These are phyloP conservation scores for Genyomyrus donnyi DNA, from an alignment of 2,113 vertebrate species.

Conservation along the genomic window DNA sequence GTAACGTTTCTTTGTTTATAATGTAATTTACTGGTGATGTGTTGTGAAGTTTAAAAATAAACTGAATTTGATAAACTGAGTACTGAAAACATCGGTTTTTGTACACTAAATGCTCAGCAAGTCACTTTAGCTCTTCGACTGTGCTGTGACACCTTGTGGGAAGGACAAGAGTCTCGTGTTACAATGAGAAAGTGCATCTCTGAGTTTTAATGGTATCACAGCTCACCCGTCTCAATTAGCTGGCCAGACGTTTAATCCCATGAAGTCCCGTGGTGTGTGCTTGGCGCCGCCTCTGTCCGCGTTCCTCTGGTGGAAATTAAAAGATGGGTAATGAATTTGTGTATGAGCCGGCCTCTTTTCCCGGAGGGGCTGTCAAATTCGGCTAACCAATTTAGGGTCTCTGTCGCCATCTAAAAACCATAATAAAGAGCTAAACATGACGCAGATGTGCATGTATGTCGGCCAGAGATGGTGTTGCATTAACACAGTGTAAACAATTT, in stretches of 20 bases:
- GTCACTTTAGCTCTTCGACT: background rate
- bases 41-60: background rate
- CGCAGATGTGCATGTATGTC: background rate
- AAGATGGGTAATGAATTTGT: conserved; percentile 37
- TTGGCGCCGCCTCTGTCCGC: background rate
- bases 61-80: background rate
- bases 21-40: background rate
- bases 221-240: conserved; percentile 31
- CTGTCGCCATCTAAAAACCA: conserved; percentile 33
- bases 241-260: conserved; percentile 24
- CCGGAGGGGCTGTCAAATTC: conserved; percentile 34
- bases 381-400: conserved; percentile 32
- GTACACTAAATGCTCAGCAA: background rate
- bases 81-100: background rate
- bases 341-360: conserved; percentile 26
- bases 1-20: background rate
- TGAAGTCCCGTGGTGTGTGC: background rate
- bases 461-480: background rate
- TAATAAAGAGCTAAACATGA: conserved; percentile 30
- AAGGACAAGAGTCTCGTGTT: background rate
- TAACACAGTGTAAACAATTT: conserved; percentile 9
- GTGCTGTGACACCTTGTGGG: background rate
- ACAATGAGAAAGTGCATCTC: background rate
- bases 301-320: conserved; percentile 29
- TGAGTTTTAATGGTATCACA: conserved; percentile 8